phyloP scores from a whole-genome alignment of 2,797 vertebrate species.

The Bradypus variegatus region DNA sequence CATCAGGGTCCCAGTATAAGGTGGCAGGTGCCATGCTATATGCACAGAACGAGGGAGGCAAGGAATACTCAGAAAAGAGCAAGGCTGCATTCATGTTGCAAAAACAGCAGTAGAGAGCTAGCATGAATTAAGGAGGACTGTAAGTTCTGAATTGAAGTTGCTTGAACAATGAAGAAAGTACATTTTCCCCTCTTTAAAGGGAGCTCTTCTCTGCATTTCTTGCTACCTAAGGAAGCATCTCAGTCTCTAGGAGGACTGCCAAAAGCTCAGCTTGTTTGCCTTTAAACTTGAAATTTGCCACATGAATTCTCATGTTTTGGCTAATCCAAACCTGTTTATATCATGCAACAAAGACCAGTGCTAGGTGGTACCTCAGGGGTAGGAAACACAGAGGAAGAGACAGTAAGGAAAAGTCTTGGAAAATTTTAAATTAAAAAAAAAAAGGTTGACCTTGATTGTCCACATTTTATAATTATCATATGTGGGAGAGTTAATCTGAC shows the following conservation, averaged over 20 bases:
- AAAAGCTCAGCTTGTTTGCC: neutral
- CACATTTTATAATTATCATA: neutral
- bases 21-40: neutral
- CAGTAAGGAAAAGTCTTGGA: neutral
- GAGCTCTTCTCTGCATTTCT: neutral
- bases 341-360: neutral
- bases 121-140: neutral
- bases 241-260: neutral
- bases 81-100: neutral
- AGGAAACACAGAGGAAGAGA: neutral
- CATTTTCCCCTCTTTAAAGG: neutral
- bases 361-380: neutral
- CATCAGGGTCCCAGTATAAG: neutral
- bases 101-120: neutral
- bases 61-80: neutral
- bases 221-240: neutral
- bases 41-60: neutral
- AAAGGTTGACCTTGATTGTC: neutral
- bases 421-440: neutral
- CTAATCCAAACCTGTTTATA: neutral
- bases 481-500: neutral
- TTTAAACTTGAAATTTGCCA: neutral
- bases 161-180: neutral
- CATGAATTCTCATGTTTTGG: neutral
- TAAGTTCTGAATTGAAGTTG: neutral